phyloP scores from a whole-genome alignment of 2,113 vertebrate species.

The Lophochroa leadbeateri region DNA sequence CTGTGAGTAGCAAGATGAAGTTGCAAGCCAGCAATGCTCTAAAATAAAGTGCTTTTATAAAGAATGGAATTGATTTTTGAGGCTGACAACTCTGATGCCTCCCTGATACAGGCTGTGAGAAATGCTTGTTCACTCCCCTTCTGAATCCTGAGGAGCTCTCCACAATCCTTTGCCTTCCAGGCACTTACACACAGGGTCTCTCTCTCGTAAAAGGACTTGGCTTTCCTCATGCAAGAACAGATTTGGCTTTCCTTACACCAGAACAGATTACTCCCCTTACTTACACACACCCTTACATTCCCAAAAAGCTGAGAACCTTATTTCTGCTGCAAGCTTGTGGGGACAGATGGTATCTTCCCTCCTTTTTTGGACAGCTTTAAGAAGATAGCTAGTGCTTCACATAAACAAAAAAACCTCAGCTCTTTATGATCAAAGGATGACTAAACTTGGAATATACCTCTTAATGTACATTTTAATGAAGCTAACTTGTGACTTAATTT shows the following conservation, averaged over 20 bases:
- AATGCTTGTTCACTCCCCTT: background rate
- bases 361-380: slow-evolving; percentile 30
- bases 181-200: background rate
- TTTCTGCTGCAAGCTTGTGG: slow-evolving; percentile 5
- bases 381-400: background rate
- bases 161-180: background rate
- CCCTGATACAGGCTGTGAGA: background rate
- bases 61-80: background rate
- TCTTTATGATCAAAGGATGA: background rate
- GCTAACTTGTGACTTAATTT: background rate
- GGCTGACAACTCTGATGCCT: background rate
- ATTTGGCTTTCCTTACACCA: background rate
- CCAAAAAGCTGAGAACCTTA: background rate
- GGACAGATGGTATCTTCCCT: slow-evolving; percentile 40
- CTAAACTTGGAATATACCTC: background rate
- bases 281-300: background rate
- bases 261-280: slow-evolving; percentile 10
- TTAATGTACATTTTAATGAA: background rate
- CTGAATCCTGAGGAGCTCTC: background rate
- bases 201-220: background rate
- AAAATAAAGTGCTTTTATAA: background rate
- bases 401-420: background rate
- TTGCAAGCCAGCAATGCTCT: background rate
- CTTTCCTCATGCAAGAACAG: too few species aligned
- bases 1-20: background rate